Conservation (phyloP, 92 coral and sea anemone genomes). For the Parazoanthus swiftii region DNA sequence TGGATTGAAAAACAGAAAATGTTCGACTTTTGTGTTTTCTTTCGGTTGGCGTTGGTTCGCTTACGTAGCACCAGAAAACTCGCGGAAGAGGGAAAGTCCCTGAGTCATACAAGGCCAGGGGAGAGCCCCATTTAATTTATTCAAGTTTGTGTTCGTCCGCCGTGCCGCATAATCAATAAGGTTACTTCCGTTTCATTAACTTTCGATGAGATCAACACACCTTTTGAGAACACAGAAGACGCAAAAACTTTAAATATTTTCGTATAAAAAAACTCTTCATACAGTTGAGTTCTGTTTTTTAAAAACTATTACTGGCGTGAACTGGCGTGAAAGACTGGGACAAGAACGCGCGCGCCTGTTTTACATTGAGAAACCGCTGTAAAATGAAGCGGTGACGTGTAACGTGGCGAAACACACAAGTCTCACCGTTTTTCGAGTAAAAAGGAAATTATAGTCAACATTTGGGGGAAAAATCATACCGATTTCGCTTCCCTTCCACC, state of each 20-base stretch:
- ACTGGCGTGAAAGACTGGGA: constrained; percentile 5
- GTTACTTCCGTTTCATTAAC: not conserved
- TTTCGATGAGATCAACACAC: not conserved
- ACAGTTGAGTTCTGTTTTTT: not conserved
- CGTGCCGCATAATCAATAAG: not conserved
- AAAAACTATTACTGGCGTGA: not conserved
- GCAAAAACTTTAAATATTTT: not conserved
- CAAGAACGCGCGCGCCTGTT: constrained; percentile 11
- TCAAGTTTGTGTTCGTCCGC: not conserved
- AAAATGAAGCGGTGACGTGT: constrained; percentile 40
- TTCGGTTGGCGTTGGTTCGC: not conserved
- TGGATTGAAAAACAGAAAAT: not conserved
- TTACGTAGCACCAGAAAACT: not conserved
- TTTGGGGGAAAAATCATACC: constrained; percentile 26
- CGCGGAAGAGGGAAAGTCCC: not conserved
- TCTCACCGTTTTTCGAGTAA: not conserved
- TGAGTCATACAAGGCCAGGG: not conserved
- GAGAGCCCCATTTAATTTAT: not conserved
- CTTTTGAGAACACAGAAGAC: too few species aligned
- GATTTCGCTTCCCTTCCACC: constrained; percentile 26
- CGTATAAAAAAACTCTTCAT: not conserved
- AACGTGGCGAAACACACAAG: constrained; percentile 35
- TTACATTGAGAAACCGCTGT: constrained; percentile 10
- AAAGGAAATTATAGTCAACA: not conserved
- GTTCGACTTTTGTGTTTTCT: not conserved